phyloP scores from a whole-genome alignment of 1,140 invertebrate genomes.

The Hesperophylax magnus region DNA sequence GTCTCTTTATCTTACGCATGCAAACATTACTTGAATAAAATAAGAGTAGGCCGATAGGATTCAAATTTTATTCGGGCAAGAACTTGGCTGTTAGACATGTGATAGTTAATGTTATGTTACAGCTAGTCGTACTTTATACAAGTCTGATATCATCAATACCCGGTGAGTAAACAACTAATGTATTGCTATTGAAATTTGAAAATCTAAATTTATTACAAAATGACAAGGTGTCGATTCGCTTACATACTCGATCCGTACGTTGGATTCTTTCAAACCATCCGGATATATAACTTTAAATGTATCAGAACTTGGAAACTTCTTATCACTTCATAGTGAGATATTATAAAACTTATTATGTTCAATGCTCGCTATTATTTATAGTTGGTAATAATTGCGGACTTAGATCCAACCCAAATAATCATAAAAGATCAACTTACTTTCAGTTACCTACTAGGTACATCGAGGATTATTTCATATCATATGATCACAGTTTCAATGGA shows the following conservation, averaged over 20 bases:
- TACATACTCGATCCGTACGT: slow-evolving; percentile 36
- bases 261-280: slow-evolving; percentile 37
- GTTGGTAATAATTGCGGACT: slow-evolving; percentile 2
- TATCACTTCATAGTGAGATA: slow-evolving; percentile 21
- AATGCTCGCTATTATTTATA: slow-evolving; percentile 23
- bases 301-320: slow-evolving; percentile 35
- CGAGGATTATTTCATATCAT: slow-evolving; percentile 15
- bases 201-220: slow-evolving; percentile 54
- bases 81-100: slow-evolving; percentile 48
- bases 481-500: slow-evolving; percentile 28
- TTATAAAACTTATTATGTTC: slow-evolving; percentile 33
- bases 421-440: slow-evolving; percentile 2
- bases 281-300: background rate
- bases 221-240: slow-evolving; percentile 37
- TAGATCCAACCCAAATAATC: background rate
- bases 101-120: slow-evolving; percentile 37
- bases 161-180: slow-evolving; percentile 50
- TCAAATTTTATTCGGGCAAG: slow-evolving; percentile 52
- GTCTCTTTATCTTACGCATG: slow-evolving; percentile 34
- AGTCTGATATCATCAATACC: slow-evolving; percentile 47
- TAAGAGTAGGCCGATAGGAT: slow-evolving; percentile 51
- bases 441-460: slow-evolving; percentile 6
- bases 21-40: slow-evolving; percentile 50
- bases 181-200: slow-evolving; percentile 55
- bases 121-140: slow-evolving; percentile 35